Conservation (phyloP, 2,888 invertebrate species). For the Fragum sueziense region DNA sequence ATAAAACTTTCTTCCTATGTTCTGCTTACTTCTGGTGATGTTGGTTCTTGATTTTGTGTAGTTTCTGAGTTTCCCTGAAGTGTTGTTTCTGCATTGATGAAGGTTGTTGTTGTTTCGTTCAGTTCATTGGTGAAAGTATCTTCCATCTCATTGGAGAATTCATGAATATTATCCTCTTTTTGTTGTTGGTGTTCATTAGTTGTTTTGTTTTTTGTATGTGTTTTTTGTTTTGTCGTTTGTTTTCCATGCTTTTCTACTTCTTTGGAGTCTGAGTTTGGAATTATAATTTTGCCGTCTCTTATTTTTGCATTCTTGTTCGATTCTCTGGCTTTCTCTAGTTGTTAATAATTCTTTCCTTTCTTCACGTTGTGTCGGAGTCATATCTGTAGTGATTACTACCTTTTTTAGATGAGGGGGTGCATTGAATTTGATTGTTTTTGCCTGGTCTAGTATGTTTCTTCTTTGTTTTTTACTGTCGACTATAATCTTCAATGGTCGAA, state of each 20-base stretch:
- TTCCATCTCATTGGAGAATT: neutral
- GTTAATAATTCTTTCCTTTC: neutral
- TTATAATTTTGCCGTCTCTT: neutral
- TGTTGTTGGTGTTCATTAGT: neutral
- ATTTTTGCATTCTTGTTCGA: constrained; percentile 1
- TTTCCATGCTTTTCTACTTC: neutral
- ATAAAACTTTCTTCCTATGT: no score
- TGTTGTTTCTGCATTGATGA: neutral
- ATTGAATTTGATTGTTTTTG: neutral
- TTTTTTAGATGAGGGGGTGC: neutral
- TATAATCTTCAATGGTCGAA: neutral
- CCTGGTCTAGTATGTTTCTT: neutral
- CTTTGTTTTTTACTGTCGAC: neutral
- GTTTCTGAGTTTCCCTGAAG: neutral
- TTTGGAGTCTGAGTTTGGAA: neutral
- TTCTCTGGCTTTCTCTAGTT: neutral
- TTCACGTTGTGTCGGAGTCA: neutral
- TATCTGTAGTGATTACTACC: neutral
- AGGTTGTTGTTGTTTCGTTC: neutral
- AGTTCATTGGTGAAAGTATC: neutral
- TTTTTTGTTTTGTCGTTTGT: neutral
- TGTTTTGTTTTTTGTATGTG: neutral
- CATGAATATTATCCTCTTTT: neutral
- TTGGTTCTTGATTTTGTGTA: neutral
- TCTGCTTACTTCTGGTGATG: neutral